phyloP scores from a whole-genome alignment of 2,888 invertebrate genomes.

The Pterostichus niger region DNA sequence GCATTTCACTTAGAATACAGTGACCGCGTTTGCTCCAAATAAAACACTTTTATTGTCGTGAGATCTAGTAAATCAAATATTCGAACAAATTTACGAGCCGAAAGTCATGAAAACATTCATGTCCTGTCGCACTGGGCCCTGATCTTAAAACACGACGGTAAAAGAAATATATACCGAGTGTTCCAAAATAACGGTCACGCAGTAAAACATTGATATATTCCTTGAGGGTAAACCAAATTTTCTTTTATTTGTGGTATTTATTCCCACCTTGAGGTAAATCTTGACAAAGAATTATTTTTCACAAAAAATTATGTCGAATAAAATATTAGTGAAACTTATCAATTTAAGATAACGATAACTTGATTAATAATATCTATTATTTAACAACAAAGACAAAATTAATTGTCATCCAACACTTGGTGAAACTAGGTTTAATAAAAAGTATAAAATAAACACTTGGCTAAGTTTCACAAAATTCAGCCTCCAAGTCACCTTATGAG shows the following conservation, averaged over 20 bases:
- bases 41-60: slow-evolving; percentile 55
- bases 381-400: too few species aligned
- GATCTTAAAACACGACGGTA: slow-evolving; percentile 28
- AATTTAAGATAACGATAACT: too few species aligned
- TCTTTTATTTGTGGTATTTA: neutral
- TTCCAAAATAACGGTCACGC: neutral
- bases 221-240: neutral
- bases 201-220: slow-evolving; percentile 4
- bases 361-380: too few species aligned
- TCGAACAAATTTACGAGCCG: slow-evolving; percentile 55
- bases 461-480: too few species aligned
- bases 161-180: slow-evolving; percentile 25
- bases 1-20: neutral
- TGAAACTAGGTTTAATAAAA: too few species aligned
- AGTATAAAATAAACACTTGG: too few species aligned
- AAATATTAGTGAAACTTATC: too few species aligned
- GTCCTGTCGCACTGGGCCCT: slow-evolving; percentile 27
- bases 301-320: too few species aligned
- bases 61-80: slow-evolving; percentile 53
- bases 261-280: too few species aligned
- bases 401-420: too few species aligned
- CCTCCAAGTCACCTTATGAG: too few species aligned
- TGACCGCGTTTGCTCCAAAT: neutral
- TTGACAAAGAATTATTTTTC: too few species aligned
- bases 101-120: slow-evolving; percentile 57